Evolutionary conservation across 2,113 vertebrate species (phyloP).

Genomic region (Centropus unirufus): DNA sequence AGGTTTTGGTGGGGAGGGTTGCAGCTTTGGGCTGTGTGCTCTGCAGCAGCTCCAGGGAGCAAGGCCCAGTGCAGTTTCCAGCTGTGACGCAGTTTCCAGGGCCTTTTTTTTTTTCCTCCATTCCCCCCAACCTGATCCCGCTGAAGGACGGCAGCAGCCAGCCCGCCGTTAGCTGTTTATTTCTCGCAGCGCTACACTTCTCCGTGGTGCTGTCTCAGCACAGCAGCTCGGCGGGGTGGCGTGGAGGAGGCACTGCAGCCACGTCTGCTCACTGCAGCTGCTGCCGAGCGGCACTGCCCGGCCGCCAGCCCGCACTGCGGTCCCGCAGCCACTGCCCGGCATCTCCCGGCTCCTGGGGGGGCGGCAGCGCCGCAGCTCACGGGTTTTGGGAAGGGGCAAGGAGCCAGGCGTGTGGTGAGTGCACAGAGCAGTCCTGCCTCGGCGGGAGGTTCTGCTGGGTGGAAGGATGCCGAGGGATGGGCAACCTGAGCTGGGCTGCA

Average conservation of each 20-base stretch:
- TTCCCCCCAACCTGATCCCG: not conserved
- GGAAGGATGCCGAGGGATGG: not conserved
- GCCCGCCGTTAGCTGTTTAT: not conserved
- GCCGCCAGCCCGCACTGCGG: constrained; percentile 22
- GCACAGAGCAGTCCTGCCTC: not conserved
- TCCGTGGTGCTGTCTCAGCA: not conserved
- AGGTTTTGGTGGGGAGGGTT: rapidly evolving
- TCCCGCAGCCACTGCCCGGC: not conserved
- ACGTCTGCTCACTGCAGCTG: not conserved
- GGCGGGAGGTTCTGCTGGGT: not conserved
- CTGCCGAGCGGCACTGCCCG: not conserved
- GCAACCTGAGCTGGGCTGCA: not conserved
- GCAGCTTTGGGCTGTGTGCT: rapidly evolving
- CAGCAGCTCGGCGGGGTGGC: not conserved
- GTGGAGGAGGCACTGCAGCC: not conserved
- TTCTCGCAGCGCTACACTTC: not conserved
- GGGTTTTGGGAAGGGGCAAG: not conserved
- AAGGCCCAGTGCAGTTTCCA: rapidly evolving
- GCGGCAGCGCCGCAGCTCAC: not conserved
- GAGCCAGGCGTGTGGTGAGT: not conserved
- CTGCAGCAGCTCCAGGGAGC: rapidly evolving
- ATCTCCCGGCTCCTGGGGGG: not conserved
- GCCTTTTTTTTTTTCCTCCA: not conserved
- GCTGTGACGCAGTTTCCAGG: not conserved
- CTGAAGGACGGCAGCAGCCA: not conserved